A percentile compares a stretch with the other conserved stretches of the same genome.
phyloP scores from a whole-genome alignment of 2,113 vertebrate genomes.

The Leiothrix lutea region DNA sequence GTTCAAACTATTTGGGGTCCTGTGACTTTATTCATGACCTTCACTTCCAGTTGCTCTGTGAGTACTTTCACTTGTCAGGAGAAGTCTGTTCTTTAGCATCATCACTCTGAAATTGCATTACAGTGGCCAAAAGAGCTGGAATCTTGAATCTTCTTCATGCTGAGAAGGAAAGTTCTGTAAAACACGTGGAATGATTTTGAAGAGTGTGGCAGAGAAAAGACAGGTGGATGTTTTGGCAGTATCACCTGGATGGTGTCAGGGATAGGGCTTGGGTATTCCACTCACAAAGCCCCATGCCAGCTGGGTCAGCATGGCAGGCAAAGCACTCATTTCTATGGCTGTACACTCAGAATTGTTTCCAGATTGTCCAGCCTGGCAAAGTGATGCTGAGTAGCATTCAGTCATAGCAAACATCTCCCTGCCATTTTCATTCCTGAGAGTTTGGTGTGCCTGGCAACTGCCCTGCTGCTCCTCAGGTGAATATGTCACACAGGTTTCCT shows the following conservation, averaged over 20 bases:
- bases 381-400: neutral
- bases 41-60: neutral
- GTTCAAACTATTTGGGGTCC: neutral
- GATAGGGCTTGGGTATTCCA: fast-evolving
- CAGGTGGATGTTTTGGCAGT: neutral
- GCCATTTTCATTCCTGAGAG: neutral
- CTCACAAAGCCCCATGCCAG: neutral
- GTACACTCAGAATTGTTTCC: neutral
- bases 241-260: neutral
- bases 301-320: neutral
- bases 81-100: neutral
- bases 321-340: neutral
- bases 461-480: neutral
- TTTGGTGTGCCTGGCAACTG: neutral
- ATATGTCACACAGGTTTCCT: neutral
- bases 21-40: neutral
- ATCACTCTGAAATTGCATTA: neutral
- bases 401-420: neutral
- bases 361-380: neutral
- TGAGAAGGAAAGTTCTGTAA: neutral
- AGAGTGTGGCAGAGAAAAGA: neutral
- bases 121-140: neutral
- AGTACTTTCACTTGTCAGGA: neutral
- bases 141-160: neutral
- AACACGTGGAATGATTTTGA: neutral